A percentile compares a stretch with the other conserved stretches of the same genome.
Conservation (phyloP, 2,888 invertebrate genomes). For the Pandemis corylana region DNA sequence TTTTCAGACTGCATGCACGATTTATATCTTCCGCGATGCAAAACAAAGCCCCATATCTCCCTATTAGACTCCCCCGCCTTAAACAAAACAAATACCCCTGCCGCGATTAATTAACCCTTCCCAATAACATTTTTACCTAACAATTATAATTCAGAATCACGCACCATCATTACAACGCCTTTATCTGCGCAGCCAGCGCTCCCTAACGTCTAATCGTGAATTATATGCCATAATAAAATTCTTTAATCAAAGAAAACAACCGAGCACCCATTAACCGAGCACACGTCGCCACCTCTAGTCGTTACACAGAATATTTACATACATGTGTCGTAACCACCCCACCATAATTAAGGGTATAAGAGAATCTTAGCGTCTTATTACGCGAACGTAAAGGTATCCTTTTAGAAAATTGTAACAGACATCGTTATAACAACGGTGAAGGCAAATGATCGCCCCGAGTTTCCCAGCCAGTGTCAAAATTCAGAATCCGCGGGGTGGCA, state of each 20-base stretch:
- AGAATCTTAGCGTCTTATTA: conserved; percentile 85
- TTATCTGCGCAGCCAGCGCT: conserved; percentile 78
- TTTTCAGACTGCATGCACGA: not conserved
- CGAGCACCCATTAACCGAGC: conserved; percentile 79
- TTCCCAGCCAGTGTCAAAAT: conserved; percentile 53
- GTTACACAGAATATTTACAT: conserved; percentile 83
- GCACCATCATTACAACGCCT: conserved; percentile 79
- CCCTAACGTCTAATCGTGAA: conserved; percentile 84
- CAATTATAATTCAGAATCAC: conserved; percentile 83
- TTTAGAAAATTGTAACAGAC: conserved; percentile 83
- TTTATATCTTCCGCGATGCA: not conserved
- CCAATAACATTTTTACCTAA: conserved; percentile 58
- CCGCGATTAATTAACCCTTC: conserved; percentile 27
- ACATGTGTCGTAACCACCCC: conserved; percentile 82
- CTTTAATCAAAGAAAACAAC: conserved; percentile 86
- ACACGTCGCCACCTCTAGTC: conserved; percentile 82
- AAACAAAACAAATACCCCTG: conserved; percentile 25
- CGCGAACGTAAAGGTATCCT: conserved; percentile 83
- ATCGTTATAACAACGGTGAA: conserved; percentile 71
- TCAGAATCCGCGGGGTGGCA: conserved; percentile 48
- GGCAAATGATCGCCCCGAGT: conserved; percentile 75
- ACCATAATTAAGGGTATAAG: conserved; percentile 84
- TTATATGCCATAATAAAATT: conserved; percentile 84
- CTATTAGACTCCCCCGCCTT: conserved; percentile 10
- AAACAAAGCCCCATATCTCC: conserved; percentile 5